These are phyloP conservation scores for Incurvaria masculella DNA, from an alignment of 2,888 invertebrate genomes.

Conservation along the genomic window DNA sequence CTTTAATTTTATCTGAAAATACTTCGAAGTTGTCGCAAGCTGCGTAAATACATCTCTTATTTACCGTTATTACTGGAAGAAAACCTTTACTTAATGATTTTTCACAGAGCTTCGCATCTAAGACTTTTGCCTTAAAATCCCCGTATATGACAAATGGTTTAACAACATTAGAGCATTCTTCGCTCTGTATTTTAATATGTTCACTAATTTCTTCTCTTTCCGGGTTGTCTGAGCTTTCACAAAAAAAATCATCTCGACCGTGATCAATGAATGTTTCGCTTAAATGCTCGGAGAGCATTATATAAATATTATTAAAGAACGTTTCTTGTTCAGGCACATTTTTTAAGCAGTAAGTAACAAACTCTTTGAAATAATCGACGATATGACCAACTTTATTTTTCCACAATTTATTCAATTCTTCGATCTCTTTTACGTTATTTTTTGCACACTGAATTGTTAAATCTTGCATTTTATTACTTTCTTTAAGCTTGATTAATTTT, in stretches of 20 bases:
- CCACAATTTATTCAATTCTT: constrained; percentile 24
- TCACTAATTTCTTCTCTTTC: too few species aligned
- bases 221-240: too few species aligned
- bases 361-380: constrained; percentile 40
- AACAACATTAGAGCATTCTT: too few species aligned
- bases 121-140: constrained; percentile 26
- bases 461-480: background rate
- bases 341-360: constrained; percentile 36
- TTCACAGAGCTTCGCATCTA: constrained; percentile 32
- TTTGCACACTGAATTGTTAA: background rate
- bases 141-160: constrained; percentile 40
- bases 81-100: constrained; percentile 22
- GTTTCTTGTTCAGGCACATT: constrained; percentile 39
- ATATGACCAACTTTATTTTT: constrained; percentile 37
- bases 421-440: background rate
- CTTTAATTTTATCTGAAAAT: constrained; percentile 31
- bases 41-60: constrained; percentile 37
- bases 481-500: constrained; percentile 17
- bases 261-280: constrained; percentile 23
- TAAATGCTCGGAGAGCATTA: constrained; percentile 39
- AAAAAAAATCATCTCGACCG: too few species aligned
- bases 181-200: too few species aligned
- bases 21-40: constrained; percentile 38
- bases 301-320: constrained; percentile 44
- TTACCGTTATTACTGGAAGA: constrained; percentile 37